Conservation (phyloP, 2,797 vertebrate genomes). For the Distichodus sexfasciatus region DNA sequence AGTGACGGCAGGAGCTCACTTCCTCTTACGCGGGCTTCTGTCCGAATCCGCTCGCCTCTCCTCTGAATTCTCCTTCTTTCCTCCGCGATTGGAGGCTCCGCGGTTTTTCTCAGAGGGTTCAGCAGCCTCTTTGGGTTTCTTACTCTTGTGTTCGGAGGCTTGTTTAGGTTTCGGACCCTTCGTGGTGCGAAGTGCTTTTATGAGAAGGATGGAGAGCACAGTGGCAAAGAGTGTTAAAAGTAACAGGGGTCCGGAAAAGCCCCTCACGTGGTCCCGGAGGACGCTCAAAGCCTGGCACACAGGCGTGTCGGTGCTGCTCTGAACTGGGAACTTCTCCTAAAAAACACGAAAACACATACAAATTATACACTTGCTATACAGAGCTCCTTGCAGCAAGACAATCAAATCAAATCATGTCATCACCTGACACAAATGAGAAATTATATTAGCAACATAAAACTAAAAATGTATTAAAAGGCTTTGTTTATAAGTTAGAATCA, state of each 20-base stretch:
- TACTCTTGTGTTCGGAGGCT: slow-evolving; percentile 32
- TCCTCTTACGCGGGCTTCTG: slow-evolving; percentile 55
- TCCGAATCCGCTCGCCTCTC: slow-evolving; percentile 53
- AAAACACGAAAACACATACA: neutral
- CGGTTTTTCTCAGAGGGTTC: slow-evolving; percentile 30
- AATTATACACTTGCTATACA: neutral
- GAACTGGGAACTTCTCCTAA: slow-evolving; percentile 43
- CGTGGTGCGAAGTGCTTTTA: slow-evolving; percentile 53
- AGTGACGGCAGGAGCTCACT: slow-evolving; percentile 25
- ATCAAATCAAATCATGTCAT: neutral
- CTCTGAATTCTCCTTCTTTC: slow-evolving; percentile 48
- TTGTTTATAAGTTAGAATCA: too few relatives aligned
- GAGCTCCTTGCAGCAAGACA: neutral
- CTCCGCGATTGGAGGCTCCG: slow-evolving; percentile 11
- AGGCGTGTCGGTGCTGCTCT: slow-evolving; percentile 3
- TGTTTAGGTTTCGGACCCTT: slow-evolving; percentile 25
- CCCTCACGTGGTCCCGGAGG: slow-evolving; percentile 51
- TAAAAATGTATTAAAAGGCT: too few relatives aligned
- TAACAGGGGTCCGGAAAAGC: slow-evolving; percentile 61
- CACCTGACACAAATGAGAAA: too few relatives aligned
- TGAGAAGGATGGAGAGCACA: slow-evolving; percentile 43
- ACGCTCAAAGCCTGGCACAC: slow-evolving; percentile 57
- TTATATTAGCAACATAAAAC: too few relatives aligned
- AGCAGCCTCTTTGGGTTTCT: slow-evolving; percentile 30
- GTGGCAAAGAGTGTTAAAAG: slow-evolving; percentile 68